Base-by-base conservation (phyloP, 2,113 vertebrate species). In the Cariama cristata region DNA sequence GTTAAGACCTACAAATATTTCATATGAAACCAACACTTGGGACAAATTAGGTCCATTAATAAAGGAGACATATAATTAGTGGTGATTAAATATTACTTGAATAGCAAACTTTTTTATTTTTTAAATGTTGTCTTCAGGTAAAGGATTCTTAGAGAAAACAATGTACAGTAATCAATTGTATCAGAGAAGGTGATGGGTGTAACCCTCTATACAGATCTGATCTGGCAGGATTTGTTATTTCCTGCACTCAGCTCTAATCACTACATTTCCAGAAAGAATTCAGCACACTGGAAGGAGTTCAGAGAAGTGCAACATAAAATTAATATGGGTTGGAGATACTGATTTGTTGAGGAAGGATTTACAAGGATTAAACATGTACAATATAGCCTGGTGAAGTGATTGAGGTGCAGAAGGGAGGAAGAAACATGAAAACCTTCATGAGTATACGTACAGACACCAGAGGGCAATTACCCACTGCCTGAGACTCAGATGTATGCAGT, bases 401-500 rank as follows among this genome's bases (percentile, higher is more conserved):
- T 66, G 62, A 49, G 27, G 56, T 81, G 74, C 84, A 91, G 73
- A 94, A 87, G 45, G 40, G 28, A 97, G 21, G n/a, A 91, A 91
- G 35, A 87, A 84, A 94, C 49, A 76, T 7, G 9, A 91, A 88
- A 91, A 93, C 12, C 32, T 79, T 90, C 30, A 44, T 8, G 28
- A 95, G 66, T 18, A 93, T 96, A 96, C 32, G 9, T 95, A 96
- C 93, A 95, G 88, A 97, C 86, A 96, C 69, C 91, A 96, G 76
- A 94, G 83, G 91, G 86, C 86, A 95, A 97, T 72, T 97, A 96
- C 86, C 88, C 86, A 96, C 80, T 89, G 88, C 86, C 80, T 82
- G 84, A 93, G 84, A 96, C 56, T 85, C 88, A 72, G 80, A 75
- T 45, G 71, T 21, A 74, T 47, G 82, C 82, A 97, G 74, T 86